Evolutionary conservation across 2,888 invertebrate genomes (phyloP).

Genomic region (Pseudoips prasinana): DNA sequence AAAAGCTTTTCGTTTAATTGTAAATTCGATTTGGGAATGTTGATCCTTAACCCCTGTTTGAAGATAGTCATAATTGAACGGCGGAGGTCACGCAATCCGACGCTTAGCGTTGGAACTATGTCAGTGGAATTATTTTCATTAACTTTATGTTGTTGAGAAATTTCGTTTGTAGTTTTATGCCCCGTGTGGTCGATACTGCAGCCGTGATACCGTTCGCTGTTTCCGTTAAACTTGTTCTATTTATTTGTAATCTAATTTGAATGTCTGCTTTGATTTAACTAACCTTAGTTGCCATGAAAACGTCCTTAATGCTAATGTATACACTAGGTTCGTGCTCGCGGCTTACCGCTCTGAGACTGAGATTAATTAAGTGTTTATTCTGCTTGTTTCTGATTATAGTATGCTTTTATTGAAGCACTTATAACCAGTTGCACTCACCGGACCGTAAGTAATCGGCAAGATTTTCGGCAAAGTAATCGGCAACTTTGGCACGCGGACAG

Average conservation of each 20-base stretch:
- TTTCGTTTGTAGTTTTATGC: constrained; percentile 5
- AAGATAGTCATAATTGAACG: constrained; percentile 34
- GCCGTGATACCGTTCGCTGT: constrained; percentile 26
- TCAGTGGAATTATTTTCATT: constrained; percentile 20
- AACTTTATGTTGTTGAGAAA: constrained; percentile 13
- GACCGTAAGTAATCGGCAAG: too few relatives aligned
- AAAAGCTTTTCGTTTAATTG: constrained; percentile 9
- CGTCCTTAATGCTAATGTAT: constrained; percentile 45
- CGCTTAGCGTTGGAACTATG: constrained; percentile 34
- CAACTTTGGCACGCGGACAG: too few relatives aligned
- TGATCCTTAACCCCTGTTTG: constrained; percentile 34
- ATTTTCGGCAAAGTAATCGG: too few relatives aligned
- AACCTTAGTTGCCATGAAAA: constrained; percentile 42
- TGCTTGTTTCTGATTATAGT: constrained; percentile 32
- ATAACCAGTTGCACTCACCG: too few relatives aligned
- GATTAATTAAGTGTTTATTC: constrained; percentile 39
- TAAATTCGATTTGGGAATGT: constrained; percentile 27
- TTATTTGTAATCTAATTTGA: constrained; percentile 36
- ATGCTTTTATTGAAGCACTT: constrained; percentile 35
- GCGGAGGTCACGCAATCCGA: constrained; percentile 43
- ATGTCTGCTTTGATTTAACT: constrained; percentile 45
- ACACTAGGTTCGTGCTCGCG: constrained; percentile 39
- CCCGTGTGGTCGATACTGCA: constrained; percentile 26
- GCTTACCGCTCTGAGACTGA: constrained; percentile 34
- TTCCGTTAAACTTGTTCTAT: constrained; percentile 22